Base-by-base conservation (phyloP, 2,797 vertebrate genomes). In the Melanotaenia parkinsoni region DNA sequence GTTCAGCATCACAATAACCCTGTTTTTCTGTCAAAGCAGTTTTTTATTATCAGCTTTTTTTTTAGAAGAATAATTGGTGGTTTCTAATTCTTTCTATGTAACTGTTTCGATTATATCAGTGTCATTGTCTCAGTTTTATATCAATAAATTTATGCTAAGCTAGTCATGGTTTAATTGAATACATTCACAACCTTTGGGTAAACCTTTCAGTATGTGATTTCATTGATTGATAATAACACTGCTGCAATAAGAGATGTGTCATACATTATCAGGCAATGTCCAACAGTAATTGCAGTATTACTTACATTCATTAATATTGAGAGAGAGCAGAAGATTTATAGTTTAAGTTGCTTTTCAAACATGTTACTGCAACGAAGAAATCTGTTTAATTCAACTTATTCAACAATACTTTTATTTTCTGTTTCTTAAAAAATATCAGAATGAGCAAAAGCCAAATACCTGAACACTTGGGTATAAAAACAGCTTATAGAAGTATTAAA, bases 181-280 rank as follows among this genome's bases (percentile, higher is more conserved):
- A 16, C 7, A 40, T 30, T 5, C 5, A n/a, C 50, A 40, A 16
- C 3, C 5, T 57, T 37, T 32, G 63, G 18, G 65, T 64, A 53
- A 63, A 33, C 4, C 4, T 57, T 38, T 66, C 57, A 43, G 57
- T 50, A 10, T 67, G 24, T 57, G 43, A 65, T 72, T 78, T 63
- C 35, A 62, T 28, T 30, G 2, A 10, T 26, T 50, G 30, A 54
- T 28, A 51, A 38, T 28, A 51, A 24, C 32, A 24, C 32, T 6
- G 18, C 47, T 9, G 22, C 30, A 33, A 14, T 30, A 20, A 30
- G 50, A n/a, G 11, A 61, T 62, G 68, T 18, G 33, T 65, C 22
- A 1, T 50, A 12, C n/a, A 58, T 53, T 35, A 63, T 56, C 45
- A 63, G 30, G 22, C 63, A 8, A 18, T 24, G 12, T n/a, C 65